Evolutionary conservation across 2,113 vertebrate genomes (phyloP).

Genomic region (Myiozetetes cayanensis): DNA sequence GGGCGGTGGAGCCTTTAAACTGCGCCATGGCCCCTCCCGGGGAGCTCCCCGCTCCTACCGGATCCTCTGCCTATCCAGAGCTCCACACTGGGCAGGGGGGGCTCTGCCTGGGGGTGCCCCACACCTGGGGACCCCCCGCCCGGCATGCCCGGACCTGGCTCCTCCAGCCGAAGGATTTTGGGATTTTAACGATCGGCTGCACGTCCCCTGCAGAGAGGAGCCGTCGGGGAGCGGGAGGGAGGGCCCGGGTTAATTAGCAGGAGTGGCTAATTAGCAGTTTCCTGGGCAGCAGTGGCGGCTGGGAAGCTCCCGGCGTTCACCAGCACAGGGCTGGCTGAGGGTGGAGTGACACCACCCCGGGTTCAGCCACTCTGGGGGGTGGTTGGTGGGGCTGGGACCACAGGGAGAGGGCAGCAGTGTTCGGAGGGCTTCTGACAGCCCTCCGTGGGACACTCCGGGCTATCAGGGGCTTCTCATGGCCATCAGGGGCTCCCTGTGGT

Average conservation of each 20-base stretch:
- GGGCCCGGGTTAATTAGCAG: constrained; percentile 36
- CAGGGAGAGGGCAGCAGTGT: not conserved
- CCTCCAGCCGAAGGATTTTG: not conserved
- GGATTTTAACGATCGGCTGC: constrained; percentile 38
- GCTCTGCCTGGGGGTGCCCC: accelerated
- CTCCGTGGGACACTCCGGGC: accelerated
- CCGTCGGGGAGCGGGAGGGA: constrained; percentile 7
- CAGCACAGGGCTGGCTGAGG: accelerated
- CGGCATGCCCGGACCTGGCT: not conserved
- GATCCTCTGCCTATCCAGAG: not conserved
- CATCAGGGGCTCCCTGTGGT: not conserved
- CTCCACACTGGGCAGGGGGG: accelerated
- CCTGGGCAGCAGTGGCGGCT: constrained; percentile 29
- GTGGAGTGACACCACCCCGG: not conserved
- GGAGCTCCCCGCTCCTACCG: not conserved
- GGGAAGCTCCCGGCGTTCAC: not conserved
- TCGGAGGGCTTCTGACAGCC: not conserved
- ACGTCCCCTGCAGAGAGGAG: constrained; percentile 4
- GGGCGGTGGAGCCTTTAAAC: not conserved
- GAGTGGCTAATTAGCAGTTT: constrained; percentile 49
- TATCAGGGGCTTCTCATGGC: not conserved
- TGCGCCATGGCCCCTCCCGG: accelerated
- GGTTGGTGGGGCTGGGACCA: not conserved
- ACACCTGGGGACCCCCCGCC: no score
- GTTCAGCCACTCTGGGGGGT: accelerated